Evolutionary conservation across 1,140 invertebrate genomes (phyloP).

Genomic region (Leucophenga varia): DNA sequence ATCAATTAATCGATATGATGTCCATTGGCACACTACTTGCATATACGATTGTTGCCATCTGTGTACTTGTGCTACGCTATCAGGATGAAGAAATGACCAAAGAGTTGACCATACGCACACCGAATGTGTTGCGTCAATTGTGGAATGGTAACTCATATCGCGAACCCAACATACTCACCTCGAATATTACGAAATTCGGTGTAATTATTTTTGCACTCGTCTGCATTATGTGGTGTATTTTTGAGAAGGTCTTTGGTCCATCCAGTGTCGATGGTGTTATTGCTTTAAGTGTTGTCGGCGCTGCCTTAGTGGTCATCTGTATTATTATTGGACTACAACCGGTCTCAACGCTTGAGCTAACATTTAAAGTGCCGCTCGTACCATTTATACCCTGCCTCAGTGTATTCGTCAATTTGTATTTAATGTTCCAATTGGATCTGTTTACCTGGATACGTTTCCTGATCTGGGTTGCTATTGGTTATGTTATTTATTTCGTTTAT

Average conservation of each 20-base stretch:
- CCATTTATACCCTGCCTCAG: constrained; percentile 81
- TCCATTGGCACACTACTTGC: constrained; percentile 93
- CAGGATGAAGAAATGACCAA: constrained; percentile 49
- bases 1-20: constrained; percentile 95
- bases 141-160: constrained; percentile 66
- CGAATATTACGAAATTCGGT: constrained; percentile 62
- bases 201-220: constrained; percentile 58
- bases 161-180: constrained; percentile 61
- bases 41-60: constrained; percentile 89
- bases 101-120: constrained; percentile 53
- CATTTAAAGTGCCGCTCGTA: constrained; percentile 77
- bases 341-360: constrained; percentile 36
- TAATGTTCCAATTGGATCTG: constrained; percentile 83
- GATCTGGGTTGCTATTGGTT: constrained; percentile 78
- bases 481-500: constrained; percentile 63
- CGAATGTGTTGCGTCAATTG: constrained; percentile 38
- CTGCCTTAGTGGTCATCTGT: constrained; percentile 35
- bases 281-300: constrained; percentile 33
- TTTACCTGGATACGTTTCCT: constrained; percentile 84
- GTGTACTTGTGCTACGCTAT: constrained; percentile 82
- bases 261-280: constrained; percentile 24
- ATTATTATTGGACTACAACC: constrained; percentile 47
- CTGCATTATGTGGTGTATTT: constrained; percentile 35
- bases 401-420: constrained; percentile 82
- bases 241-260: constrained; percentile 27